Conservation (phyloP, 2,113 vertebrate species). For the Muntiacus reevesi region DNA sequence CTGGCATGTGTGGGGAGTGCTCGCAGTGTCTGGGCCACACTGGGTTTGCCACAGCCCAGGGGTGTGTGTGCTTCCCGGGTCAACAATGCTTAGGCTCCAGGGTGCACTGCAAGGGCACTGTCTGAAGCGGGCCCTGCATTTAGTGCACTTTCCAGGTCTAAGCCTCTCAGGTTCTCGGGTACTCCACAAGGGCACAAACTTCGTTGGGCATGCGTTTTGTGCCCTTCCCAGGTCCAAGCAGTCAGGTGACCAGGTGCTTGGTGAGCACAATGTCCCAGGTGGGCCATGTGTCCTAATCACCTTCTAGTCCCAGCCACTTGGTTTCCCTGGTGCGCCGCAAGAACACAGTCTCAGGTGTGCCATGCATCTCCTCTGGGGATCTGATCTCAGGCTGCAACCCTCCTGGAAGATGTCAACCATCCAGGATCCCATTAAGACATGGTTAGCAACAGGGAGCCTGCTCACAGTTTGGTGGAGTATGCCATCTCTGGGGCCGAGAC, state of each 20-base stretch:
- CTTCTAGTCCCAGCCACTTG: accelerated
- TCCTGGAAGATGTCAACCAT: not conserved
- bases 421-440: not conserved
- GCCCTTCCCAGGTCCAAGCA: not conserved
- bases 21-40: accelerated
- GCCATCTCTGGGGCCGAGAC: accelerated
- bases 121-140: not conserved
- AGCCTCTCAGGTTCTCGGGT: not conserved
- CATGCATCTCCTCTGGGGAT: not conserved
- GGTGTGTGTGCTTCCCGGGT: not conserved
- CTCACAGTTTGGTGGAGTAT: not conserved
- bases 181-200: not conserved
- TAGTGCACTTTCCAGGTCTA: not conserved
- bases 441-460: not conserved
- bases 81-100: not conserved
- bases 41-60: not conserved
- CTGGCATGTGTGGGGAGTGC: not conserved
- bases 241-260: not conserved
- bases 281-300: not conserved
- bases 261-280: not conserved
- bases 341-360: accelerated
- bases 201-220: not conserved
- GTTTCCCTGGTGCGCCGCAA: not conserved
- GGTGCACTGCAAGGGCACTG: not conserved
- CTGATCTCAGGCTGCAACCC: not conserved